Evolutionary conservation across 35 echinoderm and acorn worm species (phyloP).

Genomic region (Apostichopus japonicus): DNA sequence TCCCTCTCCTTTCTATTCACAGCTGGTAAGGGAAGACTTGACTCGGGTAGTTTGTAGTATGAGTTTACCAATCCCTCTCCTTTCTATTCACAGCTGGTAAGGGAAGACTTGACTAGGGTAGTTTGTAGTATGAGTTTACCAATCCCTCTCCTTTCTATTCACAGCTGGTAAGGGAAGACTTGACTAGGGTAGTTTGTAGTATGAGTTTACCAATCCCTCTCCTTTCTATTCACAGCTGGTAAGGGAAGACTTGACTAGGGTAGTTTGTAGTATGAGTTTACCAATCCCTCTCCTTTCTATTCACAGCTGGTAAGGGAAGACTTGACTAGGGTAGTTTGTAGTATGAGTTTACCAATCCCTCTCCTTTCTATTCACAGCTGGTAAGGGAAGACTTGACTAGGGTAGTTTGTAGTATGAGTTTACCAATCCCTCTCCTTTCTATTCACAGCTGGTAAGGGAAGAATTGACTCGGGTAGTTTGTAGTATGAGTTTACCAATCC

Average conservation of each 20-base stretch:
- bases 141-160: neutral
- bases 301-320: conserved; percentile 34
- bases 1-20: neutral
- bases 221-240: conserved; percentile 38
- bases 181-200: too few species aligned
- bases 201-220: too few species aligned
- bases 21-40: conserved; percentile 9
- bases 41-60: too few species aligned
- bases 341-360: too few species aligned
- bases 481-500: too few species aligned
- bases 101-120: neutral
- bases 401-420: too few species aligned
- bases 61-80: too few species aligned
- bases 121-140: too few species aligned
- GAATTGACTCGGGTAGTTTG: too few species aligned
- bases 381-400: neutral
- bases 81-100: conserved; percentile 45
- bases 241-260: neutral
- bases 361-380: conserved; percentile 17
- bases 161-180: conserved; percentile 18
- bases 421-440: too few species aligned
- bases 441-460: conserved; percentile 33
- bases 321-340: too few species aligned
- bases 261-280: too few species aligned
- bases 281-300: neutral